Percentiles rank a stretch among this genome's conserved stretches.
Evolutionary conservation across 2,797 vertebrate genomes (phyloP).

Genomic region (Sarcophilus harrisii): DNA sequence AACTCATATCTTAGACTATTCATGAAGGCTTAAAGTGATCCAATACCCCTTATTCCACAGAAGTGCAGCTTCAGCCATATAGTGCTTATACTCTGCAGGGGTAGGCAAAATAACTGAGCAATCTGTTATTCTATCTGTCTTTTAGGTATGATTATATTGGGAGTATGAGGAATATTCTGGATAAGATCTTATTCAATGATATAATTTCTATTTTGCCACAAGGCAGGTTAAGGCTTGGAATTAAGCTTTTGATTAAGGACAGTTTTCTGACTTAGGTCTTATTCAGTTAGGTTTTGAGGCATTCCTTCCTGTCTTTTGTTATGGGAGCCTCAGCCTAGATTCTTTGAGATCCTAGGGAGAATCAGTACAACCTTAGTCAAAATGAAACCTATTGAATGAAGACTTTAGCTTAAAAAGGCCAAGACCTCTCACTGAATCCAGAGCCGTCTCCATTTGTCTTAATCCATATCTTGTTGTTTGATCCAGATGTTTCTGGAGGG

Average conservation of each 20-base stretch:
- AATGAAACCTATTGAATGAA: too few relatives aligned
- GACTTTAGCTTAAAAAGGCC: too few relatives aligned
- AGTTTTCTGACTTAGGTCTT: not conserved
- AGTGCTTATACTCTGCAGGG: not conserved
- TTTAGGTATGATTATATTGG: not conserved
- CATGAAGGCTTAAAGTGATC: not conserved
- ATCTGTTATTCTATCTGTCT: not conserved
- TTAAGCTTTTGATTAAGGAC: conserved; percentile 10
- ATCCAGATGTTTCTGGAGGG: too few relatives aligned
- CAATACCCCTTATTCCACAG: not conserved
- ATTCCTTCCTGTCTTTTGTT: not conserved
- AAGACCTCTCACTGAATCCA: too few relatives aligned
- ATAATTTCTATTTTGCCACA: not conserved
- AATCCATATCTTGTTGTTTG: too few relatives aligned
- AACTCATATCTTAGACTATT: not conserved
- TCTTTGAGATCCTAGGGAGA: not conserved
- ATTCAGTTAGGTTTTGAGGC: not conserved
- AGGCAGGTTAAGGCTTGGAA: not conserved
- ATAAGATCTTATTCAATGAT: not conserved
- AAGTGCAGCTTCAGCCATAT: not conserved
- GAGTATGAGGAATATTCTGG: not conserved
- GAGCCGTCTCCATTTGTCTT: too few relatives aligned
- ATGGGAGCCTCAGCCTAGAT: not conserved
- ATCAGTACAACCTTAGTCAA: too few relatives aligned
- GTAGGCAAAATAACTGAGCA: conserved; percentile 28